Conservation (phyloP, 2,797 vertebrate species). For the Acanthurus lineatus region DNA sequence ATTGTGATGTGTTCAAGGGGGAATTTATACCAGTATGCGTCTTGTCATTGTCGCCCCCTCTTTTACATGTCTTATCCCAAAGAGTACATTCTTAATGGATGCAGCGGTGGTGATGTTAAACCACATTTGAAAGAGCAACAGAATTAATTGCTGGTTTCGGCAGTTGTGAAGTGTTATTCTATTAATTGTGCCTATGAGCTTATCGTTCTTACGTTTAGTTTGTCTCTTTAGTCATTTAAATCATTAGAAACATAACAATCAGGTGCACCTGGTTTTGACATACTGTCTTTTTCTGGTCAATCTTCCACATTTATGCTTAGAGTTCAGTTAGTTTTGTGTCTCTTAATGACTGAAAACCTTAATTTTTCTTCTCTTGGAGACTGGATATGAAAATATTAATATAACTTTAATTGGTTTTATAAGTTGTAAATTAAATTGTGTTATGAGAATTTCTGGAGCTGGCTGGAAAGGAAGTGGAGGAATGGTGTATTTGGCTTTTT, state of each 20-base stretch:
- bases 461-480: not conserved
- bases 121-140: constrained; percentile 34
- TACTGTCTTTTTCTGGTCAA: not conserved
- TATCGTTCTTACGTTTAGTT: constrained; percentile 15
- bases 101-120: constrained; percentile 38
- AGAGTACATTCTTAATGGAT: constrained; percentile 33
- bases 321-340: not conserved
- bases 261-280: not conserved
- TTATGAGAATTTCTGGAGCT: not conserved
- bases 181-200: constrained; percentile 24
- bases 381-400: not conserved
- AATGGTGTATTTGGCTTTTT: not conserved
- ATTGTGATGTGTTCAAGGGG: constrained; percentile 63
- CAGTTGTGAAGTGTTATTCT: not conserved
- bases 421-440: constrained; percentile 1
- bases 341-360: not conserved
- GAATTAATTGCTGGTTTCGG: constrained; percentile 24
- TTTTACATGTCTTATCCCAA: constrained; percentile 28
- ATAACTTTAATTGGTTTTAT: not conserved
- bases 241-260: not conserved
- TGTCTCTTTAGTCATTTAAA: constrained; percentile 14
- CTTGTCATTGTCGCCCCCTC: constrained; percentile 44
- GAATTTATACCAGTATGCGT: constrained; percentile 58
- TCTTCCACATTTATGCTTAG: not conserved
- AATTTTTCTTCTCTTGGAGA: not conserved